Conservation (phyloP, 2,113 vertebrate species). For the Morone saxatilis region DNA sequence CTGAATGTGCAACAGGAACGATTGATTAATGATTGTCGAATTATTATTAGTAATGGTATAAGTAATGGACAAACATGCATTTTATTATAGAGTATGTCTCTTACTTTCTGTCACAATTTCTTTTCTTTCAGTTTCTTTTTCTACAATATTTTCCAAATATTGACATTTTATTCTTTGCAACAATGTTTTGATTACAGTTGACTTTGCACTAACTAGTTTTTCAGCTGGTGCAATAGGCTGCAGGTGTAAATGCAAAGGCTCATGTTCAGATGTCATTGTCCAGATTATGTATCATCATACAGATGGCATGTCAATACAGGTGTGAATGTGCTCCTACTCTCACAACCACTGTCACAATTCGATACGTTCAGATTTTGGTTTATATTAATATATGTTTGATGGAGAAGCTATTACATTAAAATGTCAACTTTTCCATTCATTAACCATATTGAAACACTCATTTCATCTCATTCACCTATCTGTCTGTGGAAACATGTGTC, state of each 20-base stretch:
- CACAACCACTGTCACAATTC: not conserved
- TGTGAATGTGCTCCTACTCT: not conserved
- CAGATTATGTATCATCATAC: not conserved
- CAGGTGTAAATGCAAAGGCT: not conserved
- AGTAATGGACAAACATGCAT: not conserved
- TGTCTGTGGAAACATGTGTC: constrained; percentile 45
- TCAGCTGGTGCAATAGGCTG: not conserved
- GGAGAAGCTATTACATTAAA: not conserved
- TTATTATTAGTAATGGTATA: not conserved
- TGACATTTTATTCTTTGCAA: not conserved
- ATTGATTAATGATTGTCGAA: not conserved
- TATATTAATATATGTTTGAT: not conserved
- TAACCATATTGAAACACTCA: constrained; percentile 4
- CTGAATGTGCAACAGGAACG: no score
- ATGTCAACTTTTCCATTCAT: constrained; percentile 18
- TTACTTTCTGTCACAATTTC: not conserved
- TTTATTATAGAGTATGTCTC: not conserved
- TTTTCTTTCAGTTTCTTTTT: not conserved
- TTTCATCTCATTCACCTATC: constrained; percentile 58
- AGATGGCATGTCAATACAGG: not conserved
- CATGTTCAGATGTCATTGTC: not conserved
- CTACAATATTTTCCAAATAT: not conserved
- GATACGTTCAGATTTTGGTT: not conserved
- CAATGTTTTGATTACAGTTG: not conserved
- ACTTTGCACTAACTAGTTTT: not conserved